A percentile compares a stretch with the other conserved stretches of the same genome.
phyloP scores from a whole-genome alignment of 2,797 vertebrate genomes.

The Gallirallus australis region DNA sequence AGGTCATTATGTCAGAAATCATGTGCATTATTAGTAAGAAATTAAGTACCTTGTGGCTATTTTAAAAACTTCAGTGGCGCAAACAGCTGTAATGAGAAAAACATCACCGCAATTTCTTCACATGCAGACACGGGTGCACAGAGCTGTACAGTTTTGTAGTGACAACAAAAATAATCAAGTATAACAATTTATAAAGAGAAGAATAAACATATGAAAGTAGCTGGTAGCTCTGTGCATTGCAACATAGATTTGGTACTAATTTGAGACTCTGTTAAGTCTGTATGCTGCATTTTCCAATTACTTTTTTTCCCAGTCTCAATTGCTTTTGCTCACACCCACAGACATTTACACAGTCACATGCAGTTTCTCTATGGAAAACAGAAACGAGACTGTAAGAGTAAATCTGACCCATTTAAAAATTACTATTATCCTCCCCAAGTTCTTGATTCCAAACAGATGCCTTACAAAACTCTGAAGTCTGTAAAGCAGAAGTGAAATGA shows the following conservation, averaged over 20 bases:
- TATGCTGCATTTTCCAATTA: not conserved
- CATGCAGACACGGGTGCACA: not conserved
- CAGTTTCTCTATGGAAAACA: not conserved
- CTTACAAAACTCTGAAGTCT: not conserved
- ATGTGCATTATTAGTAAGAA: slow-evolving; percentile 13
- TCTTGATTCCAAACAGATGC: not conserved
- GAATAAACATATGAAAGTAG: not conserved
- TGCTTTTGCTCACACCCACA: not conserved
- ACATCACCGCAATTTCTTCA: not conserved
- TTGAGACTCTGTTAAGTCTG: not conserved
- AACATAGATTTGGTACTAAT: not conserved
- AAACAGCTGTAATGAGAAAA: slow-evolving; percentile 85
- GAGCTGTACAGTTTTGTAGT: not conserved
- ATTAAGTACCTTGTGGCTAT: slow-evolving; percentile 92
- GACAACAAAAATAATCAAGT: not conserved
- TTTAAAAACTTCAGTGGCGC: slow-evolving; percentile 97
- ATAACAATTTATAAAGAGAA: not conserved
- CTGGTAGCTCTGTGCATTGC: not conserved
- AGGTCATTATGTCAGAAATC: not conserved
- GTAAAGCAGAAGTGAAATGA: not conserved
- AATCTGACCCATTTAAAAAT: not conserved
- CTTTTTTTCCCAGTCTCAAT: not conserved
- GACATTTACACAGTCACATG: not conserved
- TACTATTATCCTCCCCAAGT: not conserved
- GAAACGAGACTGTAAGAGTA: not conserved